Evolutionary conservation across 2,113 vertebrate genomes (phyloP).

Genomic region (Carettochelys insculpta): DNA sequence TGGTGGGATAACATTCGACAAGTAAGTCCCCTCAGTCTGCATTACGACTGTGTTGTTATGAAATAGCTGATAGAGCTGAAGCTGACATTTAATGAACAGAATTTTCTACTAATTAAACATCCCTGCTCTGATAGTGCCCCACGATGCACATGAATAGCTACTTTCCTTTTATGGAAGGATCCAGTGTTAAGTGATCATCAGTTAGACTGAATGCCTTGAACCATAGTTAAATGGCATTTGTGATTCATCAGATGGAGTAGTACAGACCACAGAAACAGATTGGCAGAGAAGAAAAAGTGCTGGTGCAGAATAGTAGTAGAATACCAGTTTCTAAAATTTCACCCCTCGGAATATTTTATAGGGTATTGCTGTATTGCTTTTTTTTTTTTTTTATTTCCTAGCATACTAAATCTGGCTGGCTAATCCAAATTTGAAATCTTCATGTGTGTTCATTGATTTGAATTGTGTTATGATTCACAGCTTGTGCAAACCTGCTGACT

Average conservation of each 20-base stretch:
- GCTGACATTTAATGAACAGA: slow-evolving; percentile 33
- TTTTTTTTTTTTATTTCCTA: neutral
- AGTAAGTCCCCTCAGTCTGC: neutral
- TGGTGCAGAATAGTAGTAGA: neutral
- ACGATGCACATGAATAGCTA: slow-evolving; percentile 3
- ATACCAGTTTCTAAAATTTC: neutral
- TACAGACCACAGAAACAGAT: neutral
- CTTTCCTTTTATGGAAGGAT: slow-evolving; percentile 9
- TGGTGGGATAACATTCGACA: neutral
- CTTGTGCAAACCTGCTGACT: neutral
- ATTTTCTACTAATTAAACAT: slow-evolving; percentile 33
- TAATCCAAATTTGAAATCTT: neutral
- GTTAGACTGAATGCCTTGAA: neutral
- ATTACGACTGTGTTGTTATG: slow-evolving; percentile 19
- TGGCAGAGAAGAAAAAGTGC: neutral
- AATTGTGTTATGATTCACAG: neutral
- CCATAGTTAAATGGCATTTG: slow-evolving; percentile 38
- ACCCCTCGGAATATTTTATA: neutral
- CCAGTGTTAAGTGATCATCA: slow-evolving; percentile 21
- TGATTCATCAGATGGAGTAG: neutral
- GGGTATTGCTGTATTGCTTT: neutral
- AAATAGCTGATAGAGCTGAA: slow-evolving; percentile 13
- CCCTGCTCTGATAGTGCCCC: slow-evolving; percentile 16
- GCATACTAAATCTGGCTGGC: neutral
- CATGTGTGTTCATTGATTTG: neutral